Evolutionary conservation across 2,797 vertebrate genomes (phyloP).

Genomic region (Sarcophilus harrisii): DNA sequence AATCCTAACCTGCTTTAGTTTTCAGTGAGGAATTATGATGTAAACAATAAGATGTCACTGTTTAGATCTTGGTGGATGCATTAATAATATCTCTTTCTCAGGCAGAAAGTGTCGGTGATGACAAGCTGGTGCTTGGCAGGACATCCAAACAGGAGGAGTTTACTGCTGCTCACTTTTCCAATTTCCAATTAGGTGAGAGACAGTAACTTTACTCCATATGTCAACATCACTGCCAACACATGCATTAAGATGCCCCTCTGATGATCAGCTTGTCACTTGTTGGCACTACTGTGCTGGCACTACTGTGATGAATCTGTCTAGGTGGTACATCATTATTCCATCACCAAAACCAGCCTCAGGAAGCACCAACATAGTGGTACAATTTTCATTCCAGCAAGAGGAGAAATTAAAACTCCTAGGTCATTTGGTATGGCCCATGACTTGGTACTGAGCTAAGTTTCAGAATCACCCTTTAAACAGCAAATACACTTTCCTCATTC

Average conservation of each 20-base stretch:
- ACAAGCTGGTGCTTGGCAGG: background rate
- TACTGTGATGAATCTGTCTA: conserved; percentile 18
- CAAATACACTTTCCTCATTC: background rate
- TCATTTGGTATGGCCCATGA: background rate
- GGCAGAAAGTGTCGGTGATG: background rate
- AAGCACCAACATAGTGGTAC: background rate
- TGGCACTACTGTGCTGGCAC: background rate
- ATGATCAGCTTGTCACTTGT: background rate
- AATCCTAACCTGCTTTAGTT: background rate
- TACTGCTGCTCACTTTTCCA: background rate
- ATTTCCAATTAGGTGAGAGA: conserved; percentile 33
- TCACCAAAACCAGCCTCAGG: background rate
- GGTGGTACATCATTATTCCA: background rate
- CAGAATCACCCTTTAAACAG: background rate
- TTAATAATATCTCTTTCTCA: background rate
- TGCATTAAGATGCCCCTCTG: background rate
- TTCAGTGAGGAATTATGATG: background rate
- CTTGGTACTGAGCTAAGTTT: background rate
- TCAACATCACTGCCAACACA: background rate
- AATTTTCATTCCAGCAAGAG: conserved; percentile 10
- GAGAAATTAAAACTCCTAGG: conserved; percentile 19
- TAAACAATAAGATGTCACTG: background rate
- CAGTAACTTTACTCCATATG: conserved; percentile 11
- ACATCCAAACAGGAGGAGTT: background rate
- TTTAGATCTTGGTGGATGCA: background rate